Evolutionary conservation across 2,797 vertebrate species (phyloP).

Genomic region (Sebastes itinus): DNA sequence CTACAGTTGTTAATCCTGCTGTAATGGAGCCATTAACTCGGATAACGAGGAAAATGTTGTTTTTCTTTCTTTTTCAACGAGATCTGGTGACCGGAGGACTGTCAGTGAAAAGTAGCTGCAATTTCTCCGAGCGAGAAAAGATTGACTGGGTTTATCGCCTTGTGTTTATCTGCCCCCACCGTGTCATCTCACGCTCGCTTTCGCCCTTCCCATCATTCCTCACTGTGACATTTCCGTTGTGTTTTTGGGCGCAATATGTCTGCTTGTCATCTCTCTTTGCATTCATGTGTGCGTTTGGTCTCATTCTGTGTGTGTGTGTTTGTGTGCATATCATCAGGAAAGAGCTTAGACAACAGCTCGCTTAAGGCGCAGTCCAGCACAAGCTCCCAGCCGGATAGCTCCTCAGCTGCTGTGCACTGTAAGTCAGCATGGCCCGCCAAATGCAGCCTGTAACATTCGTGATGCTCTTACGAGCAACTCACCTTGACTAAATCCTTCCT

Average conservation of each 20-base stretch:
- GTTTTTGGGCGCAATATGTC: slow-evolving; percentile 17
- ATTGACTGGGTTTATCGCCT: not conserved
- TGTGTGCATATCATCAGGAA: slow-evolving; percentile 70
- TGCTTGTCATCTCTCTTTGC: not conserved
- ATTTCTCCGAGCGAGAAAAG: not conserved
- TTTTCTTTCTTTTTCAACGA: not conserved
- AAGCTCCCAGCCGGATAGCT: slow-evolving; percentile 74
- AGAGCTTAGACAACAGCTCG: slow-evolving; percentile 79
- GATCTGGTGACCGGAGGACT: not conserved
- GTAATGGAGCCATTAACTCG: slow-evolving; percentile 25
- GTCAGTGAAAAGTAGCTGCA: not conserved
- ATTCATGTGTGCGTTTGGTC: not conserved
- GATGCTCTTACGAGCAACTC: not conserved
- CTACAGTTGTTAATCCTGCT: slow-evolving; percentile 29
- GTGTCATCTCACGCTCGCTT: slow-evolving; percentile 33
- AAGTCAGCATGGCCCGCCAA: slow-evolving; percentile 75
- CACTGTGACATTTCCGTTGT: slow-evolving; percentile 28
- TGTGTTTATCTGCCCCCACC: not conserved
- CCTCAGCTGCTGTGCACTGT: slow-evolving; percentile 79
- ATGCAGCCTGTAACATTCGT: slow-evolving; percentile 10
- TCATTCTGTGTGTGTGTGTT: slow-evolving; percentile 2
- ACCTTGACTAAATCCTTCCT: not conserved
- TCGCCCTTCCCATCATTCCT: slow-evolving; percentile 1
- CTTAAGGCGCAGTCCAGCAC: slow-evolving; percentile 79
- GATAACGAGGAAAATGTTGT: slow-evolving; percentile 3